phyloP scores from a whole-genome alignment of 2,888 invertebrate species.

The Leptinotarsa rubiginosa region DNA sequence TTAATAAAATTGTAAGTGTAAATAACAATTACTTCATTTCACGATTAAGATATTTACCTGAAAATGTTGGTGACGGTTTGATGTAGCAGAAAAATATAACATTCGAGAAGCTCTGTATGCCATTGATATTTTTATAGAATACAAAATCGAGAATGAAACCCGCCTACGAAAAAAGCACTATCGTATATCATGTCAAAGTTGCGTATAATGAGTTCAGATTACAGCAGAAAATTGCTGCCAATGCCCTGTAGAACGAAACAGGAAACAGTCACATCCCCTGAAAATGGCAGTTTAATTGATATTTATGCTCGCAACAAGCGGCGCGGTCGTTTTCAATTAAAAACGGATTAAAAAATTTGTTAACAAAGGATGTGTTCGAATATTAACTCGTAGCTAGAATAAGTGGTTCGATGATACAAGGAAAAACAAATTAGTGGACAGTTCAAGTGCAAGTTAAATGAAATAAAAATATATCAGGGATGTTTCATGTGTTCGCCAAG shows the following conservation, averaged over 20 bases:
- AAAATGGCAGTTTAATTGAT: slow-evolving; percentile 25
- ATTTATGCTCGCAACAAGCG: slow-evolving; percentile 57
- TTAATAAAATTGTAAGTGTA: too few relatives aligned
- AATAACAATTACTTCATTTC: too few relatives aligned
- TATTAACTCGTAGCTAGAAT: background rate
- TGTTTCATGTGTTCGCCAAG: too few relatives aligned
- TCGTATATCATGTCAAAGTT: too few relatives aligned
- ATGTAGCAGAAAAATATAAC: too few relatives aligned
- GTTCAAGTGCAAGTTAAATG: background rate
- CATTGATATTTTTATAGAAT: too few relatives aligned
- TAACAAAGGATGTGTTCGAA: slow-evolving; percentile 10
- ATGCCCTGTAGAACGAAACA: slow-evolving; percentile 3
- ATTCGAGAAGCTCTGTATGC: too few relatives aligned
- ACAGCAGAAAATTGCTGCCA: background rate
- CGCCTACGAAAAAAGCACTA: too few relatives aligned
- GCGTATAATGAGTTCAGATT: too few relatives aligned
- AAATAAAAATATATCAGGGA: background rate
- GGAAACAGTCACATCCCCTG: slow-evolving; percentile 11
- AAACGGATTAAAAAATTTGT: slow-evolving; percentile 59
- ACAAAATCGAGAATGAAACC: too few relatives aligned
- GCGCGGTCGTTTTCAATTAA: slow-evolving; percentile 55
- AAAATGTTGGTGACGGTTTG: too few relatives aligned
- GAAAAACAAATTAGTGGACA: background rate
- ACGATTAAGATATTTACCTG: too few relatives aligned
- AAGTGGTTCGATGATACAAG: background rate